These are phyloP conservation scores for Ceratosolen solmsi DNA, from an alignment of 1,140 invertebrate genomes.

Conservation along the genomic window DNA sequence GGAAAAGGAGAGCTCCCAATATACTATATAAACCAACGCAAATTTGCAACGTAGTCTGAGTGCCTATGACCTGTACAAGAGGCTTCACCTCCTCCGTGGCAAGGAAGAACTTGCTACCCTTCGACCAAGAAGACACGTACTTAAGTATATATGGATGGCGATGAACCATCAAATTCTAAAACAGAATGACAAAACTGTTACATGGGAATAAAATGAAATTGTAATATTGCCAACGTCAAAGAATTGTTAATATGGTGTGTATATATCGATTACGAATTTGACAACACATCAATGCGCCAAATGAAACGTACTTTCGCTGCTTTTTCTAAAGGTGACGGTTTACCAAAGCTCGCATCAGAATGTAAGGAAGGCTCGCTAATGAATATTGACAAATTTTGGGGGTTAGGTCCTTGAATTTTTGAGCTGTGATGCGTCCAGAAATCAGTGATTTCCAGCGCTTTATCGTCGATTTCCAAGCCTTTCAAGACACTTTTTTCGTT, in stretches of 20 bases:
- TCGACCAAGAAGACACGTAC: slow-evolving; percentile 85
- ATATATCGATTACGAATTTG: no score
- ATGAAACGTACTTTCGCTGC: slow-evolving; percentile 76
- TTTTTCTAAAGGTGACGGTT: slow-evolving; percentile 79
- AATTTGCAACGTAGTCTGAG: slow-evolving; percentile 82
- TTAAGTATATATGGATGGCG: slow-evolving; percentile 86
- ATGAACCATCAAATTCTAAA: slow-evolving; percentile 86
- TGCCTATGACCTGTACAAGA: slow-evolving; percentile 77
- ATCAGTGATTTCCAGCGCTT: slow-evolving; percentile 82
- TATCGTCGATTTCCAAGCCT: slow-evolving; percentile 83
- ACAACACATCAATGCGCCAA: no score
- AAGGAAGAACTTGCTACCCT: slow-evolving; percentile 81
- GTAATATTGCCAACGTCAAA: no score
- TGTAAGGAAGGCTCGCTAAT: slow-evolving; percentile 77
- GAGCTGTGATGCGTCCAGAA: slow-evolving; percentile 85
- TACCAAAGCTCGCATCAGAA: slow-evolving; percentile 78
- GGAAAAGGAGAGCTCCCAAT: slow-evolving; percentile 83
- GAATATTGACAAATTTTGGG: slow-evolving; percentile 81
- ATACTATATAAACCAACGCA: slow-evolving; percentile 86
- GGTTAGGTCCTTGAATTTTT: slow-evolving; percentile 74
- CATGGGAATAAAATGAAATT: neutral
- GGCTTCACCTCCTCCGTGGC: slow-evolving; percentile 85
- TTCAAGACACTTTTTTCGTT: slow-evolving; percentile 82
- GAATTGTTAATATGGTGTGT: neutral
- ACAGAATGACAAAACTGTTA: slow-evolving; percentile 53